Conservation (phyloP, 2,113 vertebrate species). For the Grantiella picta region DNA sequence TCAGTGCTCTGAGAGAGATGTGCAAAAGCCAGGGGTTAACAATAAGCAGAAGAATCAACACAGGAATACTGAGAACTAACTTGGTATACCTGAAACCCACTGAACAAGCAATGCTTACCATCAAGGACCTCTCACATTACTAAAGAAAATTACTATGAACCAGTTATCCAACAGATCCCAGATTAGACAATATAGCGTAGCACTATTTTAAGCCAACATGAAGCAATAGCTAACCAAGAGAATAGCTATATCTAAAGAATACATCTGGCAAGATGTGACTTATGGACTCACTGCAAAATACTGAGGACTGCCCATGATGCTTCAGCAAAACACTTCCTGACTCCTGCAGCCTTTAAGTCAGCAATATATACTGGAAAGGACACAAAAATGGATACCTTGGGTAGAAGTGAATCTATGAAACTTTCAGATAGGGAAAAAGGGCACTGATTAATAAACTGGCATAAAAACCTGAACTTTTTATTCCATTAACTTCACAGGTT, state of each 20-base stretch:
- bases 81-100: not conserved
- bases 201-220: not conserved
- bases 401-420: not conserved
- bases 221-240: not conserved
- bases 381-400: not conserved
- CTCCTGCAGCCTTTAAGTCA: not conserved
- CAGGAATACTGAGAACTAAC: not conserved
- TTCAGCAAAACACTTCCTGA: not conserved
- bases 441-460: constrained; percentile 35
- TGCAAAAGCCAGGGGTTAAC: not conserved
- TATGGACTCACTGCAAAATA: not conserved
- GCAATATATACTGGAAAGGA: constrained; percentile 3
- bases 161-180: not conserved
- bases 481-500: constrained; percentile 26
- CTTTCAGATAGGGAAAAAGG: constrained; percentile 9
- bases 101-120: not conserved
- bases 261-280: not conserved
- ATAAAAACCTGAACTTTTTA: not conserved
- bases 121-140: not conserved
- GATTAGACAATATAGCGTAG: not conserved
- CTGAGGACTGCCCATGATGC: fast-evolving
- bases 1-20: not conserved
- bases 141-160: not conserved
- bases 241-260: not conserved
- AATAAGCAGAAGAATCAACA: not conserved